Conservation (phyloP, 2,888 invertebrate genomes). For the Acrocyrtus sp. region DNA sequence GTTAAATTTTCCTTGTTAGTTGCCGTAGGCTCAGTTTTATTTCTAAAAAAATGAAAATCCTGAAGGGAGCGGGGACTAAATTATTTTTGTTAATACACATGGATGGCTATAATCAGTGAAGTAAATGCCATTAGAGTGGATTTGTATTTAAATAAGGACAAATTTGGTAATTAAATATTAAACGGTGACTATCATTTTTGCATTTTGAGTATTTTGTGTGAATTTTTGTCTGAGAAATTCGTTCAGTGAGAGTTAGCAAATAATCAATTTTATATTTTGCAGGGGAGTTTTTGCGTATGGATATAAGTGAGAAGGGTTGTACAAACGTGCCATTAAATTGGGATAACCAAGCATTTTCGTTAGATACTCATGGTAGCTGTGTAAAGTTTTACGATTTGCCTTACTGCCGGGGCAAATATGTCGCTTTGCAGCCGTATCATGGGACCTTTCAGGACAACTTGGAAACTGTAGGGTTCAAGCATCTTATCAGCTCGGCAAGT, state of each 20-base stretch:
- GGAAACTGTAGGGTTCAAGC: slow-evolving; percentile 58
- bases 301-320: slow-evolving; percentile 61
- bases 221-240: no score
- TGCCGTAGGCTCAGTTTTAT: no score
- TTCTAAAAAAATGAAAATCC: slow-evolving; percentile 25
- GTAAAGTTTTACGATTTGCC: slow-evolving; percentile 60
- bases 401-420: slow-evolving; percentile 60
- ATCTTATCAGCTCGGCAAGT: slow-evolving; percentile 58
- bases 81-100: slow-evolving; percentile 30
- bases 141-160: slow-evolving; percentile 55
- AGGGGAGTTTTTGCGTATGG: slow-evolving; percentile 52
- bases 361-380: slow-evolving; percentile 62
- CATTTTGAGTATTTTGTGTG: no score
- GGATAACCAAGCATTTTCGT: slow-evolving; percentile 55
- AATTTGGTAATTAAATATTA: slow-evolving; percentile 51
- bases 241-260: no score
- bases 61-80: slow-evolving; percentile 4
- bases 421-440: slow-evolving; percentile 61
- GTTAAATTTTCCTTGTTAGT: no score
- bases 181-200: neutral
- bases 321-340: slow-evolving; percentile 61
- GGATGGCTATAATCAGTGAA: slow-evolving; percentile 15
- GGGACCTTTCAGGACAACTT: slow-evolving; percentile 62
- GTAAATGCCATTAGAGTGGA: slow-evolving; percentile 42
- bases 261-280: no score